Percentiles rank a stretch among this genome's conserved stretches.
These are phyloP conservation scores for Chironomus striatipennis DNA, from an alignment of 1,140 invertebrate species.

Conservation along the genomic window DNA sequence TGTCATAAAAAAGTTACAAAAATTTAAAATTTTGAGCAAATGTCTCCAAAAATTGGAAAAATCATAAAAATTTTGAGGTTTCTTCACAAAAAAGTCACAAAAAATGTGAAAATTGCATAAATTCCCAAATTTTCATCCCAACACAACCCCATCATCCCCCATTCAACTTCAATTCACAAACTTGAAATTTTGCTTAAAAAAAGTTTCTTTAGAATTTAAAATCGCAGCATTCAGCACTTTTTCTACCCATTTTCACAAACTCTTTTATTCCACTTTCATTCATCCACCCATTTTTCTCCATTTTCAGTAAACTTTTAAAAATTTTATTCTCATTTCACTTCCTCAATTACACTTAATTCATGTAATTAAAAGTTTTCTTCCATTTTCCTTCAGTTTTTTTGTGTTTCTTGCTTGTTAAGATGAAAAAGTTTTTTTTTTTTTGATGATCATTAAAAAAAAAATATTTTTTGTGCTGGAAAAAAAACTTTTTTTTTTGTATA, in stretches of 20 bases:
- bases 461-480: too few species aligned
- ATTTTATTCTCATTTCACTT: not conserved
- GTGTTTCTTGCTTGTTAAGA: not conserved
- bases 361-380: not conserved
- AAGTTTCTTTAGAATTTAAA: not conserved
- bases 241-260: not conserved
- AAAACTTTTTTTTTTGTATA: too few species aligned
- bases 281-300: not conserved
- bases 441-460: not conserved
- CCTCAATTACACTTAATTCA: not conserved
- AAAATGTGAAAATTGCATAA: too few species aligned
- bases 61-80: too few species aligned
- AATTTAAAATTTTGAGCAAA: too few species aligned
- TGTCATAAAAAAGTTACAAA: too few species aligned
- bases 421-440: not conserved
- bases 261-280: too few species aligned
- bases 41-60: too few species aligned
- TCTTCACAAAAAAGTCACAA: too few species aligned
- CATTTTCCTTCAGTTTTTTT: not conserved
- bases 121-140: too few species aligned
- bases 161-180: not conserved
- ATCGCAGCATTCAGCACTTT: not conserved
- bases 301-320: not conserved
- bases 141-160: too few species aligned
- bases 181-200: not conserved